Percentiles rank a stretch among this genome's conserved stretches.
These are phyloP conservation scores for Cephonodes hylas DNA, from an alignment of 2,888 invertebrate species.

Conservation along the genomic window DNA sequence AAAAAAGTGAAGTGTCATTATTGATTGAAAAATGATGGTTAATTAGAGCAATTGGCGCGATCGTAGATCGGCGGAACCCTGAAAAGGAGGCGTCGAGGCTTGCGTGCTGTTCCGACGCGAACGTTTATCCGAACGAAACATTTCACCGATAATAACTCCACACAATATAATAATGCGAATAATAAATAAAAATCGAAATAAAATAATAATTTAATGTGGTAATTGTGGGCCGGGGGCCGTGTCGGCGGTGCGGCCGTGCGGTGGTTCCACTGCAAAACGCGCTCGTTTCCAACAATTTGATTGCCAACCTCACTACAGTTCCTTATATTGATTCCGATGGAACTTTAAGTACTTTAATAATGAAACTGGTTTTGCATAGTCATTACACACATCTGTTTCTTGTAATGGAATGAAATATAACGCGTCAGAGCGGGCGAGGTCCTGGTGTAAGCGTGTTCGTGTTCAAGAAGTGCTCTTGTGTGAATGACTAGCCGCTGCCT, in stretches of 20 bases:
- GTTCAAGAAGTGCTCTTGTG: not conserved
- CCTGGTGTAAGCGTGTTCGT: not conserved
- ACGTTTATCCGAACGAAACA: slow-evolving; percentile 81
- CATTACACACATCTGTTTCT: slow-evolving; percentile 19
- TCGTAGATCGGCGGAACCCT: slow-evolving; percentile 47
- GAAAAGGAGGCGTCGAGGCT: slow-evolving; percentile 46
- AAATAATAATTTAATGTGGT: slow-evolving; percentile 81
- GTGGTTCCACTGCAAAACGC: slow-evolving; percentile 42
- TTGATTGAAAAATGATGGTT: slow-evolving; percentile 12
- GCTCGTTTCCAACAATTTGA: slow-evolving; percentile 65
- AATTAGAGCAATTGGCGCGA: not conserved
- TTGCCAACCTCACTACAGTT: slow-evolving; percentile 51
- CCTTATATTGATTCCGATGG: slow-evolving; percentile 64
- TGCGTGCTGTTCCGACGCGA: slow-evolving; percentile 68
- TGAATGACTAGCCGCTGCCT: not conserved
- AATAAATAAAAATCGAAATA: slow-evolving; percentile 81
- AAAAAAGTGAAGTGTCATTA: slow-evolving; percentile 10
- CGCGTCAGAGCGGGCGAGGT: slow-evolving; percentile 2
- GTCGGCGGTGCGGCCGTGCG: slow-evolving; percentile 34
- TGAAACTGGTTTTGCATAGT: slow-evolving; percentile 47
- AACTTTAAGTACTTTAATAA: slow-evolving; percentile 50
- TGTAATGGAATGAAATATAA: slow-evolving; percentile 29
- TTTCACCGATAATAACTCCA: slow-evolving; percentile 81
- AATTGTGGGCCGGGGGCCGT: slow-evolving; percentile 74
- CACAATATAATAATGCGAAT: slow-evolving; percentile 82